Evolutionary conservation across 2,888 invertebrate genomes (phyloP).

Genomic region (Epirrhoe alternata): DNA sequence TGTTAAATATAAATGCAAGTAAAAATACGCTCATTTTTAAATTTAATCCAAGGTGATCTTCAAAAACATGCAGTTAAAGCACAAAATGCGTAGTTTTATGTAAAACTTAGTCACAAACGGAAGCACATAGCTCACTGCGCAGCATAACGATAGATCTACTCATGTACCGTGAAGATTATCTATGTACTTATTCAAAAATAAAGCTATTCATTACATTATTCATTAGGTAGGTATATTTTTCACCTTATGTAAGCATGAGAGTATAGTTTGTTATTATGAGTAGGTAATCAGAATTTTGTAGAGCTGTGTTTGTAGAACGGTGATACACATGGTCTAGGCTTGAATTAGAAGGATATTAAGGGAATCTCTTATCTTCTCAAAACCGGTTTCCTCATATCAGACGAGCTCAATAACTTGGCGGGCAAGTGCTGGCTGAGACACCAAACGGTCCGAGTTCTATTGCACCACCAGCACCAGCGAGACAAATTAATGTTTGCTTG

Average conservation of each 20-base stretch:
- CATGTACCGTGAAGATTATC: conserved; percentile 37
- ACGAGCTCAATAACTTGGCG: too few species aligned
- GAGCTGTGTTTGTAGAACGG: neutral
- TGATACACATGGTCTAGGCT: neutral
- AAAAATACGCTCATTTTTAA: neutral
- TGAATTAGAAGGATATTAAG: too few species aligned
- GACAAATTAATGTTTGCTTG: too few species aligned
- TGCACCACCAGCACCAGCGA: too few species aligned
- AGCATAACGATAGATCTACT: conserved; percentile 27
- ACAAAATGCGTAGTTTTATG: neutral
- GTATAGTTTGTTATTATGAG: conserved; percentile 9
- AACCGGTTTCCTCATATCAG: too few species aligned
- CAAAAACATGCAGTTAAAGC: conserved; percentile 18
- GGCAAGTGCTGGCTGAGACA: too few species aligned
- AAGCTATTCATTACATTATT: conserved; percentile 24
- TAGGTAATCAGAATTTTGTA: neutral
- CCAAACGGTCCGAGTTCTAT: too few species aligned
- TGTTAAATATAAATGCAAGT: neutral
- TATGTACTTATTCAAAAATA: conserved; percentile 9
- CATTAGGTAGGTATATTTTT: conserved; percentile 4
- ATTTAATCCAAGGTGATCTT: conserved; percentile 21
- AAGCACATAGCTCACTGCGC: conserved; percentile 30
- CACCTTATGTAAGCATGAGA: conserved; percentile 19
- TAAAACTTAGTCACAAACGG: conserved; percentile 28
- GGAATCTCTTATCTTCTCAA: too few species aligned